These are phyloP conservation scores for Chiroxiphia lanceolata DNA, from an alignment of 2,797 vertebrate species.

Conservation along the genomic window DNA sequence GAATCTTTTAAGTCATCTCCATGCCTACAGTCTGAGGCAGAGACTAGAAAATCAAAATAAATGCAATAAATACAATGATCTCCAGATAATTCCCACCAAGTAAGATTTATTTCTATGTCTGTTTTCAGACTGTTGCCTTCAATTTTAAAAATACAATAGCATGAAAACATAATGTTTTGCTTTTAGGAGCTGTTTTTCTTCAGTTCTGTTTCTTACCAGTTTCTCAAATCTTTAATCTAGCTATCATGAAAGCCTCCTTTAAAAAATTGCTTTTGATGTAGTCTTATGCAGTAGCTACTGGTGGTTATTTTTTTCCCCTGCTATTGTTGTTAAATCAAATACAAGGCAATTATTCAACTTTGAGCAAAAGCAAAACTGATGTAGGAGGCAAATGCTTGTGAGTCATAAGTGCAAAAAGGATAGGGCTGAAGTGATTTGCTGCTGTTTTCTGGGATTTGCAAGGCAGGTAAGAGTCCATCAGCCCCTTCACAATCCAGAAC, in stretches of 20 bases:
- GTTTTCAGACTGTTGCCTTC: conserved; percentile 20
- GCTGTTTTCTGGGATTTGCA: not conserved
- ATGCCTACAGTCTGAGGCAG: not conserved
- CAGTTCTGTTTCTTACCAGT: not conserved
- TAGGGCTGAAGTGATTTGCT: not conserved
- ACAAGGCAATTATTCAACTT: conserved; percentile 54
- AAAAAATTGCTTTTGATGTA: conserved; percentile 25
- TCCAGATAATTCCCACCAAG: conserved; percentile 22
- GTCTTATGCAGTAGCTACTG: not conserved
- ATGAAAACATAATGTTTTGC: conserved; percentile 20
- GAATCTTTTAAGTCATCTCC: conserved; percentile 10
- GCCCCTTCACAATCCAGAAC: not conserved
- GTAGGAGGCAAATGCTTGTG: conserved; percentile 54
- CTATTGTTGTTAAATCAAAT: conserved; percentile 50
- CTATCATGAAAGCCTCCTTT: not conserved
- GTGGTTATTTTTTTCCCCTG: not conserved
- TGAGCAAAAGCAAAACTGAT: conserved; percentile 38
- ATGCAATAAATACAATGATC: conserved; percentile 33
- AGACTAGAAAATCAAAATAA: conserved; percentile 51
- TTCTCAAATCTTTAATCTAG: not conserved
- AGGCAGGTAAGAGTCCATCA: not conserved
- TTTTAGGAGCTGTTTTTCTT: not conserved
- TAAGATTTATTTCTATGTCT: not conserved
- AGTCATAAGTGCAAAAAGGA: conserved; percentile 31
- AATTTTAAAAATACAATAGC: conserved; percentile 29